These are phyloP conservation scores for Heteractis magnifica DNA, from an alignment of 92 coral and sea anemone genomes.

Conservation along the genomic window DNA sequence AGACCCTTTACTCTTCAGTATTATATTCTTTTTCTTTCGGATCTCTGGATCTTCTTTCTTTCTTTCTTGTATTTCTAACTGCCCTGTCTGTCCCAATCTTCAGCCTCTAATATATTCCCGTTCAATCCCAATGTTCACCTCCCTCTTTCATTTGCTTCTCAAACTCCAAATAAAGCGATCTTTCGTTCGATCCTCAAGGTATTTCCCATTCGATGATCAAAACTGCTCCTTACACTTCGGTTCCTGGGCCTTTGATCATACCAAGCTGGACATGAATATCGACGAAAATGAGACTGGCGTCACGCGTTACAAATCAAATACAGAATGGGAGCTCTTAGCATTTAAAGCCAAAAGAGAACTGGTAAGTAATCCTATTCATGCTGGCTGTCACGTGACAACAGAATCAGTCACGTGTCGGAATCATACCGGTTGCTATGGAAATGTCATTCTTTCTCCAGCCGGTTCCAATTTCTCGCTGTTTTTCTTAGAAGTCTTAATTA, in stretches of 20 bases:
- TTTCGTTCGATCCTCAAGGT: slow-evolving; percentile 2
- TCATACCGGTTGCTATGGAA: too few species aligned
- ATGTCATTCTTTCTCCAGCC: too few species aligned
- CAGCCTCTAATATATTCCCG: too few species aligned
- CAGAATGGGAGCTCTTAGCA: slow-evolving; percentile 65
- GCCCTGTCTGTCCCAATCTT: too few species aligned
- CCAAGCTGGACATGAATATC: slow-evolving; percentile 52
- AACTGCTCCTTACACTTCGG: slow-evolving; percentile 61
- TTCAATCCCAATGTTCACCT: background rate
- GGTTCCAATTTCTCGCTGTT: too few species aligned
- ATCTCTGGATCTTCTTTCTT: too few species aligned
- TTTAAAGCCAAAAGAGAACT: slow-evolving; percentile 33
- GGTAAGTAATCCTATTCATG: slow-evolving; percentile 25
- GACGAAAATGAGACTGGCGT: slow-evolving; percentile 57
- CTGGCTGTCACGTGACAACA: too few species aligned
- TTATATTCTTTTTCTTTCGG: too few species aligned
- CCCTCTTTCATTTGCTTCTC: background rate
- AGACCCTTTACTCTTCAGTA: too few species aligned
- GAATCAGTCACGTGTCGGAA: too few species aligned
- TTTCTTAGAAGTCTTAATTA: too few species aligned
- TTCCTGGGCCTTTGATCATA: slow-evolving; percentile 82
- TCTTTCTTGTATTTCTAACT: too few species aligned
- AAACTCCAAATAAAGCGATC: background rate
- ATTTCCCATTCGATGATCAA: slow-evolving; percentile 86
- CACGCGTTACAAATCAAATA: slow-evolving; percentile 56